Conservation (phyloP, 2,888 invertebrate genomes). For the Drymonia ruficornis region DNA sequence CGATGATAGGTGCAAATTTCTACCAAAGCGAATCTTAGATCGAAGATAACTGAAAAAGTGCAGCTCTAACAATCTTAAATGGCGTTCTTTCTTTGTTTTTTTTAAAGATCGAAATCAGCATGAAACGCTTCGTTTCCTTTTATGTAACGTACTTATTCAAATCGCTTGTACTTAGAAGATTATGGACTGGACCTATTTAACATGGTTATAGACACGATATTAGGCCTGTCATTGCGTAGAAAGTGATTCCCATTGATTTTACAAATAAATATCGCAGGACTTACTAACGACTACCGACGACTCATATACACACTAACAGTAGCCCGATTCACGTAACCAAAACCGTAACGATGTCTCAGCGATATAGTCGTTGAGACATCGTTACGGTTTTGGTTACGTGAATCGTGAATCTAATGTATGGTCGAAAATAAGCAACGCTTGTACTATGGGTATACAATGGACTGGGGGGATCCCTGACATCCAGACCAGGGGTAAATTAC, state of each 20-base stretch:
- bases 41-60: slow-evolving; percentile 56
- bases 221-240: not conserved
- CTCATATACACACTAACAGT: too few species aligned
- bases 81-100: slow-evolving; percentile 40
- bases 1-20: slow-evolving; percentile 63
- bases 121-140: slow-evolving; percentile 49
- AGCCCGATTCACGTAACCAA: too few species aligned
- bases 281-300: too few species aligned
- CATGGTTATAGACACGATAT: not conserved
- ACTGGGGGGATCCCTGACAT: too few species aligned
- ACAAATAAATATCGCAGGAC: too few species aligned
- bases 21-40: slow-evolving; percentile 59
- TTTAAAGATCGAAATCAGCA: slow-evolving; percentile 53
- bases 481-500: too few species aligned
- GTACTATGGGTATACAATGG: too few species aligned
- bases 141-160: slow-evolving; percentile 7
- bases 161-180: not conserved
- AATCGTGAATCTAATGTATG: too few species aligned
- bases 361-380: too few species aligned
- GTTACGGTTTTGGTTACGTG: too few species aligned
- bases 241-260: not conserved
- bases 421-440: too few species aligned
- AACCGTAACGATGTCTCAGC: too few species aligned
- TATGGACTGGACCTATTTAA: not conserved
- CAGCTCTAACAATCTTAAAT: slow-evolving; percentile 46